Conservation (phyloP, 2,888 invertebrate genomes). For the Macaria liturata region DNA sequence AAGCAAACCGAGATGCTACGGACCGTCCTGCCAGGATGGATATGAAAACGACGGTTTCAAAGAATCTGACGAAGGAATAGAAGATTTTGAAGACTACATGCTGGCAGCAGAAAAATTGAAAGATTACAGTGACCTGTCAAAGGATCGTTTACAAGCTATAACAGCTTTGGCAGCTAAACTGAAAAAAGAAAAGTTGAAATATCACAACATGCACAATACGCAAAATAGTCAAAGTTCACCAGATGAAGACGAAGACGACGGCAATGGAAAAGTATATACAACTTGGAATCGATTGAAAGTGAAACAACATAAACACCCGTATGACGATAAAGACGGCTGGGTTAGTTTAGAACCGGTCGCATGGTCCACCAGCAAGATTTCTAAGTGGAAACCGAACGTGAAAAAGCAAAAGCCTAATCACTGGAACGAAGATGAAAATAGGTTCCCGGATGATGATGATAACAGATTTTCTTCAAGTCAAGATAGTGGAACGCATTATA, state of each 20-base stretch:
- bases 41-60: conserved; percentile 56
- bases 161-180: conserved; percentile 73
- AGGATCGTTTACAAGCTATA: conserved; percentile 72
- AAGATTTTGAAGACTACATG: conserved; percentile 83
- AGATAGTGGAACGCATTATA: conserved; percentile 54
- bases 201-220: conserved; percentile 48
- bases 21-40: conserved; percentile 73
- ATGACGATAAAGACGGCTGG: conserved; percentile 89
- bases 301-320: conserved; percentile 83
- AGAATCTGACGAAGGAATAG: conserved; percentile 70
- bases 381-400: conserved; percentile 89
- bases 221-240: conserved; percentile 35
- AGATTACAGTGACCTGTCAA: conserved; percentile 62
- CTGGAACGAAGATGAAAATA: conserved; percentile 69
- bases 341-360: conserved; percentile 90
- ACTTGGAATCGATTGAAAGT: conserved; percentile 81
- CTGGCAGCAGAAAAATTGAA: conserved; percentile 84
- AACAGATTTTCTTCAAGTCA: conserved; percentile 48
- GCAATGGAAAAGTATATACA: conserved; percentile 63
- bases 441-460: conserved; percentile 46
- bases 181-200: conserved; percentile 65
- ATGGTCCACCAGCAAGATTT: conserved; percentile 91
- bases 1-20: conserved; percentile 67
- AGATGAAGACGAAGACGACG: conserved; percentile 48
- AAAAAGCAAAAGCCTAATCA: conserved; percentile 77